Percentiles rank a stretch among this genome's conserved stretches.
Conservation (phyloP, 2,888 invertebrate genomes). For the Tenthredo amoena region DNA sequence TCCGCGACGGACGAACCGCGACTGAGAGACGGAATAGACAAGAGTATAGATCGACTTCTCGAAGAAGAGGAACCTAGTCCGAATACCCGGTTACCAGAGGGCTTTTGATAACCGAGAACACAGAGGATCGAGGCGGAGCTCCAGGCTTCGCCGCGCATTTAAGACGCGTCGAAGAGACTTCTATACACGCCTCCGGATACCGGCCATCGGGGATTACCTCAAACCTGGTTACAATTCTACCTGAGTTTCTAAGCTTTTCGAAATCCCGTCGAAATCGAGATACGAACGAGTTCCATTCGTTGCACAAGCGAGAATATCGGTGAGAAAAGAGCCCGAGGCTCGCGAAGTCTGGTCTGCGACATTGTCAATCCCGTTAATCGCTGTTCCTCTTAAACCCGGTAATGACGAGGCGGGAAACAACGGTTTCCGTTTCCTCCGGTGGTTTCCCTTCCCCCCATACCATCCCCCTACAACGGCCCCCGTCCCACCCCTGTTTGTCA, state of each 20-base stretch:
- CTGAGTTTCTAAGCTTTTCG: neutral
- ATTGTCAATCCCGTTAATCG: neutral
- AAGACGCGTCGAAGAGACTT: slow-evolving; percentile 4
- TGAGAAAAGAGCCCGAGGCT: neutral
- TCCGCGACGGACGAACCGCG: neutral
- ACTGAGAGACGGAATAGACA: neutral
- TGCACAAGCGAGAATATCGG: neutral
- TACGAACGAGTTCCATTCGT: neutral
- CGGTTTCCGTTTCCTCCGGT: slow-evolving; percentile 35
- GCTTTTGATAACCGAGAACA: neutral
- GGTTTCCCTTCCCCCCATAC: neutral
- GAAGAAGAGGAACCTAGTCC: neutral
- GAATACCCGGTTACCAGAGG: neutral
- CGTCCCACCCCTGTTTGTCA: slow-evolving; percentile 54
- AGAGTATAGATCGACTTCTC: neutral
- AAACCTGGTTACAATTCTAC: neutral
- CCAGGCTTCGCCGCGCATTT: neutral
- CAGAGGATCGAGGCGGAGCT: slow-evolving; percentile 28
- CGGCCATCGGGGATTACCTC: neutral
- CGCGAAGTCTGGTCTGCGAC: neutral
- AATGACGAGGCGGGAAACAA: slow-evolving; percentile 3
- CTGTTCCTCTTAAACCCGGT: neutral
- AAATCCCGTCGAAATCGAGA: neutral
- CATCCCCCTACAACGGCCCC: neutral
- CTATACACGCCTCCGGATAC: slow-evolving; percentile 5